Conservation (phyloP, 2,888 invertebrate species). For the Lasioglossum lativentre region DNA sequence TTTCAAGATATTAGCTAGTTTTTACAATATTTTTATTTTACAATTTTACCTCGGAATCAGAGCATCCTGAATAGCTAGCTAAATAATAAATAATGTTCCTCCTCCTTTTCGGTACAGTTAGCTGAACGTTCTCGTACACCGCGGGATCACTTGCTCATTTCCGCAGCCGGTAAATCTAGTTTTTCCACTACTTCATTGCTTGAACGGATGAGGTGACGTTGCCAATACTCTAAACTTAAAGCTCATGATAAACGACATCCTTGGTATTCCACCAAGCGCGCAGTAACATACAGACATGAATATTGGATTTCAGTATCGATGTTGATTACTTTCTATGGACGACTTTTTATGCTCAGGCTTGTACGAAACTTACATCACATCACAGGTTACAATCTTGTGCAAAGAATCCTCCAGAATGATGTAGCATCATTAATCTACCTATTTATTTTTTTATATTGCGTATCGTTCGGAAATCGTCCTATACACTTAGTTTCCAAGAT, state of each 20-base stretch:
- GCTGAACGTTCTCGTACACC: neutral
- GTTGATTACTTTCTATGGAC: neutral
- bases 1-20: too few species aligned
- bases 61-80: neutral
- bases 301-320: neutral
- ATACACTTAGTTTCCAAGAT: too few species aligned
- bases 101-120: neutral
- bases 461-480: too few species aligned
- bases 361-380: too few species aligned
- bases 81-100: neutral
- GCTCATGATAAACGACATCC: neutral
- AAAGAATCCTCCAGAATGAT: too few species aligned
- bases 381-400: too few species aligned
- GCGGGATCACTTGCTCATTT: neutral
- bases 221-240: neutral
- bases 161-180: slow-evolving; percentile 4
- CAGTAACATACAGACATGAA: neutral
- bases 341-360: too few species aligned
- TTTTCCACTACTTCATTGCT: neutral
- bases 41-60: too few species aligned
- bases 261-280: neutral
- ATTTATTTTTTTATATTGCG: too few species aligned
- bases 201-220: neutral
- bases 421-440: too few species aligned
- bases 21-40: too few species aligned